These are phyloP conservation scores for Lepas anatifera DNA, from an alignment of 2,888 invertebrate genomes.

Conservation along the genomic window DNA sequence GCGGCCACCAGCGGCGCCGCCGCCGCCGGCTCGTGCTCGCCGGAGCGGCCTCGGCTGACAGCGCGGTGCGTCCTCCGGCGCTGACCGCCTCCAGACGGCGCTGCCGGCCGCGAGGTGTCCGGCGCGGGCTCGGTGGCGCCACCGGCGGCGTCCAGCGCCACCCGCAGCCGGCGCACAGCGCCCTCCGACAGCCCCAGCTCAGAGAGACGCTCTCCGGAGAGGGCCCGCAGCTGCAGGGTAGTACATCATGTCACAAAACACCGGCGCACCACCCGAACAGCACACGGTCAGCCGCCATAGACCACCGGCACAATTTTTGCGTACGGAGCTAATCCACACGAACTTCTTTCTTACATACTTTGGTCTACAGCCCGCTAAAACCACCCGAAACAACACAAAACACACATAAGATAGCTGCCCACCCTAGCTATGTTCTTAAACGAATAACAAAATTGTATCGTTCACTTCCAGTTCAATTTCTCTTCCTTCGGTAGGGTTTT, in stretches of 20 bases:
- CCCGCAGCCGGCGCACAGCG: not conserved
- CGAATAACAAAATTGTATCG: too few species aligned
- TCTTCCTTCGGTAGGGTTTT: too few species aligned
- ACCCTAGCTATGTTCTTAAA: too few species aligned
- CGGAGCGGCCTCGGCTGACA: not conserved
- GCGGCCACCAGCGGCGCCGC: too few species aligned
- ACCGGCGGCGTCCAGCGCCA: not conserved
- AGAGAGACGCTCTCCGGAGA: not conserved
- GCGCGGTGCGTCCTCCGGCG: not conserved
- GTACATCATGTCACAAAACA: too few species aligned
- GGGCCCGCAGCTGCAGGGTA: not conserved
- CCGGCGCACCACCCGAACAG: too few species aligned
- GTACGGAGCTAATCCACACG: not conserved
- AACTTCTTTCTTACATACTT: not conserved
- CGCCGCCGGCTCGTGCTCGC: not conserved
- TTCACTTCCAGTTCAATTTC: too few species aligned
- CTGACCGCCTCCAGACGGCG: not conserved
- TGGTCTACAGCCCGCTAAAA: not conserved
- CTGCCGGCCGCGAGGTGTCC: not conserved
- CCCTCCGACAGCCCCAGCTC: not conserved
- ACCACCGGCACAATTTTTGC: too few species aligned
- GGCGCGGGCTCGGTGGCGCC: too few species aligned
- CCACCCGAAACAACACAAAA: not conserved
- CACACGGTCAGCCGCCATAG: too few species aligned
- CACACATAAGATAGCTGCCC: too few species aligned